phyloP scores from a whole-genome alignment of 2,888 invertebrate species.

The Cotesia congregata region DNA sequence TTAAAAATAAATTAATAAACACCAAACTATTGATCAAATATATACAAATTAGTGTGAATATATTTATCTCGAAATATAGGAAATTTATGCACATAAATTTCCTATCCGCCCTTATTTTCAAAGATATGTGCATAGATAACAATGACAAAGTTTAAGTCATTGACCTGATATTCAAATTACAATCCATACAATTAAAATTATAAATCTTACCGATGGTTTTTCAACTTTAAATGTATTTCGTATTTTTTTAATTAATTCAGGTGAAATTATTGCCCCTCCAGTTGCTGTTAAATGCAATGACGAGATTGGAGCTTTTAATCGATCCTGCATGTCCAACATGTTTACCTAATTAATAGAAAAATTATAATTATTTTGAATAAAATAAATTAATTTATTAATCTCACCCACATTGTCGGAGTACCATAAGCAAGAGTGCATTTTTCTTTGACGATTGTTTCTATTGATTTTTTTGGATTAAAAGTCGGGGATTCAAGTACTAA shows the following conservation, averaged over 20 bases:
- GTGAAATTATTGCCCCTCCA: constrained; percentile 82
- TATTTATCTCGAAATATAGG: constrained; percentile 20
- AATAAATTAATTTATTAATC: constrained; percentile 35
- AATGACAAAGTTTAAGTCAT: constrained; percentile 24
- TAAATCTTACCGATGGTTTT: constrained; percentile 70
- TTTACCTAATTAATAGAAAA: constrained; percentile 74
- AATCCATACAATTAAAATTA: neutral
- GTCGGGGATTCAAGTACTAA: constrained; percentile 75
- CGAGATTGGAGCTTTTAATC: constrained; percentile 71
- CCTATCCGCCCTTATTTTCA: constrained; percentile 41
- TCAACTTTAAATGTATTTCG: constrained; percentile 70
- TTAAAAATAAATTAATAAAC: constrained; percentile 55
- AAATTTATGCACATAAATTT: constrained; percentile 53
- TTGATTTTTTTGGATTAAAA: constrained; percentile 76
- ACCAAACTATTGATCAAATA: constrained; percentile 46
- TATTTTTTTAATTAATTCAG: constrained; percentile 74
- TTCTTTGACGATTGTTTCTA: constrained; percentile 78
- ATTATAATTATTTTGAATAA: neutral
- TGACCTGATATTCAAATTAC: constrained; percentile 29
- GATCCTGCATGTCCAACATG: constrained; percentile 74
- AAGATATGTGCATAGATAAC: constrained; percentile 38
- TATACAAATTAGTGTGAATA: constrained; percentile 18
- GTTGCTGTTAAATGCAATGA: constrained; percentile 74
- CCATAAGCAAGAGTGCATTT: constrained; percentile 81
- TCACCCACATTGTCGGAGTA: constrained; percentile 85